phyloP scores from a whole-genome alignment of 2,113 vertebrate species.

The Fregetta grallaria region DNA sequence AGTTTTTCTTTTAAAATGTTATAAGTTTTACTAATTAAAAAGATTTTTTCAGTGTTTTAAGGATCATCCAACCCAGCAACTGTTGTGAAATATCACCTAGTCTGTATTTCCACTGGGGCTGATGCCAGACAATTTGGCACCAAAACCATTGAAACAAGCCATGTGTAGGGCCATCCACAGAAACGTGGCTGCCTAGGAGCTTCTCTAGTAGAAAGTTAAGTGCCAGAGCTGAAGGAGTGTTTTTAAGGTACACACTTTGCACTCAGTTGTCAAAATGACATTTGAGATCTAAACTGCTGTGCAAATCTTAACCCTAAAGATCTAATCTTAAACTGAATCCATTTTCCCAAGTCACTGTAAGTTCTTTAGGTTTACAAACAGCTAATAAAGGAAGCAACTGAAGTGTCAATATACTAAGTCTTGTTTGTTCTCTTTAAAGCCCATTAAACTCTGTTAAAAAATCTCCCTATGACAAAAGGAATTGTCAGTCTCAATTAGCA shows the following conservation, averaged over 20 bases:
- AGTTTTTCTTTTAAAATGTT: not conserved
- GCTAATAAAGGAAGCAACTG: not conserved
- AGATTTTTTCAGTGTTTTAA: not conserved
- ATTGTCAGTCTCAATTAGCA: not conserved
- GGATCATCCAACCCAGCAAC: not conserved
- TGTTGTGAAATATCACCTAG: not conserved
- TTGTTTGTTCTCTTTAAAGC: not conserved
- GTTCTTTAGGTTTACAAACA: not conserved
- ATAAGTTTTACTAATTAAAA: not conserved
- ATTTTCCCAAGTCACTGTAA: not conserved
- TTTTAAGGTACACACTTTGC: not conserved
- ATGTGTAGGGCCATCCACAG: not conserved
- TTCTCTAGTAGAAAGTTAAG: not conserved
- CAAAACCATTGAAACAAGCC: not conserved
- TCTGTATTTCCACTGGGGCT: not conserved
- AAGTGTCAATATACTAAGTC: not conserved
- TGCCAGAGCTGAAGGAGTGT: not conserved
- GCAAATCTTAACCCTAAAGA: not conserved
- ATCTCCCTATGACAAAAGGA: not conserved
- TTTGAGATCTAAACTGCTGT: not conserved
- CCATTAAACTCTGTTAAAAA: not conserved
- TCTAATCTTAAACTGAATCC: not conserved
- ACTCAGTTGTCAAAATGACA: not conserved
- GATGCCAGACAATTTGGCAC: not conserved
- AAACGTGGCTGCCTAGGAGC: not conserved